Conservation (phyloP, 2,113 vertebrate species). For the Anas platyrhynchos region DNA sequence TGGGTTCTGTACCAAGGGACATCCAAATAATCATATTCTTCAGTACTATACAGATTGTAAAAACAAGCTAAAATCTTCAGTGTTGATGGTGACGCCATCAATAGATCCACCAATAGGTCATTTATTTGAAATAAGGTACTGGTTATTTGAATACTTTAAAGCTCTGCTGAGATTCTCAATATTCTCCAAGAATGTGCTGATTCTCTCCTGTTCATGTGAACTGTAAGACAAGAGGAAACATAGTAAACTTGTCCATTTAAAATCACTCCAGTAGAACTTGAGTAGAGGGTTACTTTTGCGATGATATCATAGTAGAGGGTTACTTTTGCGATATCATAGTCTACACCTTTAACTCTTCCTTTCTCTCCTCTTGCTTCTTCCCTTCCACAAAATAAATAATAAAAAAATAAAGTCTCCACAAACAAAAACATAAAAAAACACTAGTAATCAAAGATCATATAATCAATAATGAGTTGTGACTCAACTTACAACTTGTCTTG, state of each 20-base stretch:
- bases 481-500: not conserved
- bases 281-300: too few species aligned
- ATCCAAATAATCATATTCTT: not conserved
- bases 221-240: not conserved
- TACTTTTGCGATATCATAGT: too few species aligned
- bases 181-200: not conserved
- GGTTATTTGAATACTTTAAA: not conserved
- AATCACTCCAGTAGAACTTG: too few species aligned
- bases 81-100: not conserved
- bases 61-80: not conserved
- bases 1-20: not conserved
- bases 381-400: not conserved
- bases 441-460: not conserved
- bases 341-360: not conserved
- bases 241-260: too few species aligned
- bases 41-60: not conserved
- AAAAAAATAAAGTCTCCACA: too few species aligned
- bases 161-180: not conserved
- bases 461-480: not conserved
- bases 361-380: not conserved
- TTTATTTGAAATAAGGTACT: not conserved
- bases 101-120: not conserved
- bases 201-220: not conserved
- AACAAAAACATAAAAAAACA: not conserved
- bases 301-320: too few species aligned